These are phyloP conservation scores for Prunella strophiata DNA, from an alignment of 2,797 vertebrate genomes.

Conservation along the genomic window DNA sequence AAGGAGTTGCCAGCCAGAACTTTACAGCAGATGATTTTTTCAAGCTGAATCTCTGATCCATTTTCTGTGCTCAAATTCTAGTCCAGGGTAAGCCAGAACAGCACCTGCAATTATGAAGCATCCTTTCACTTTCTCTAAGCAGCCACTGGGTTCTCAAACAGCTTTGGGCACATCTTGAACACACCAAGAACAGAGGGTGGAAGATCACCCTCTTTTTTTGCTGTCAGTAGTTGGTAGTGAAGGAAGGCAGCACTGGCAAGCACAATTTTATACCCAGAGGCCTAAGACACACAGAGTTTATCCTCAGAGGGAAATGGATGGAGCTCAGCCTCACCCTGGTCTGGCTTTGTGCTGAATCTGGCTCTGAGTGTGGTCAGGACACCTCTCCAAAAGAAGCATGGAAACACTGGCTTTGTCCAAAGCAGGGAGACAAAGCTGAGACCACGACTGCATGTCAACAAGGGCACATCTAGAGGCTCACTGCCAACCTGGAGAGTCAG, in stretches of 20 bases:
- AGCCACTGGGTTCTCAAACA: not conserved
- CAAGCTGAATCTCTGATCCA: not conserved
- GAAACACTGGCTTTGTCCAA: not conserved
- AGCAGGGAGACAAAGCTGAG: not conserved
- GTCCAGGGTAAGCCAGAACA: not conserved
- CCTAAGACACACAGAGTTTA: not conserved
- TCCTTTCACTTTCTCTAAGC: not conserved
- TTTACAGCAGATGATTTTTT: not conserved
- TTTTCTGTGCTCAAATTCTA: not conserved
- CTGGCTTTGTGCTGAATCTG: not conserved
- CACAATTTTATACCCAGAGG: not conserved
- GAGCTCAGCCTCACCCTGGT: not conserved
- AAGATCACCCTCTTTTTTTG: not conserved
- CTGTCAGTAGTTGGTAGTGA: not conserved
- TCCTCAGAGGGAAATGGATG: not conserved
- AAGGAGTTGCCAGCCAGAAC: not conserved
- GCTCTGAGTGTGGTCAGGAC: not conserved
- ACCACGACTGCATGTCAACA: accelerated
- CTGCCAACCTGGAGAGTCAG: not conserved
- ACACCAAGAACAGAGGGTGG: not conserved
- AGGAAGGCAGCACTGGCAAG: not conserved
- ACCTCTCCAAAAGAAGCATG: not conserved
- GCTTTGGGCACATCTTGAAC: not conserved
- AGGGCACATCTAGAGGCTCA: not conserved
- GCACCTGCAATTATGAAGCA: not conserved